These are phyloP conservation scores for Steinernema khuongi DNA, from an alignment of 1,140 invertebrate species.

Conservation along the genomic window DNA sequence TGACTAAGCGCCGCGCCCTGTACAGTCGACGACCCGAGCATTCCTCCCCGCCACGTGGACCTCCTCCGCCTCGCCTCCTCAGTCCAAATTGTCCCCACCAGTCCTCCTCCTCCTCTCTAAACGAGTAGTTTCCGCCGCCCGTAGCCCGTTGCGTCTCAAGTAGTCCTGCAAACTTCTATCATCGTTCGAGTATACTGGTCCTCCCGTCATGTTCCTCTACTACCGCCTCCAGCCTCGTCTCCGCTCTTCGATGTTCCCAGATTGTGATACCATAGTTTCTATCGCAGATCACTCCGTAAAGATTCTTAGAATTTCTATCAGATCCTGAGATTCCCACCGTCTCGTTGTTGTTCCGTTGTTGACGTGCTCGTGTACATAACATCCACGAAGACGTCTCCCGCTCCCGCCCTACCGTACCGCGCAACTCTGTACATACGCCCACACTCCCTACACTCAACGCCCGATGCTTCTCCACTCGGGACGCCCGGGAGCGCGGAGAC, in stretches of 20 bases:
- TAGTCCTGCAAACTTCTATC: background rate
- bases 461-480: too few species aligned
- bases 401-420: too few species aligned
- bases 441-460: too few species aligned
- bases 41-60: background rate
- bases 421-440: too few species aligned
- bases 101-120: background rate
- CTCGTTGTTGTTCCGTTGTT: background rate
- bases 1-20: background rate
- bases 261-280: conserved; percentile 10
- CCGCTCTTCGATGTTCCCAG: background rate
- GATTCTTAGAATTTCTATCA: background rate
- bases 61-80: background rate
- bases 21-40: background rate
- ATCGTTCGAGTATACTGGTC: background rate
- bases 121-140: background rate
- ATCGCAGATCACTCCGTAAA: background rate
- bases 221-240: background rate
- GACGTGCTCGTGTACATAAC: background rate
- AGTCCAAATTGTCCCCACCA: background rate
- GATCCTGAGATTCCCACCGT: too few species aligned
- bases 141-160: background rate
- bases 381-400: too few species aligned
- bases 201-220: background rate
- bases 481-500: too few species aligned